These are phyloP conservation scores for Galeopsomyia nigrocyanea DNA, from an alignment of 2,888 invertebrate species.

Conservation along the genomic window DNA sequence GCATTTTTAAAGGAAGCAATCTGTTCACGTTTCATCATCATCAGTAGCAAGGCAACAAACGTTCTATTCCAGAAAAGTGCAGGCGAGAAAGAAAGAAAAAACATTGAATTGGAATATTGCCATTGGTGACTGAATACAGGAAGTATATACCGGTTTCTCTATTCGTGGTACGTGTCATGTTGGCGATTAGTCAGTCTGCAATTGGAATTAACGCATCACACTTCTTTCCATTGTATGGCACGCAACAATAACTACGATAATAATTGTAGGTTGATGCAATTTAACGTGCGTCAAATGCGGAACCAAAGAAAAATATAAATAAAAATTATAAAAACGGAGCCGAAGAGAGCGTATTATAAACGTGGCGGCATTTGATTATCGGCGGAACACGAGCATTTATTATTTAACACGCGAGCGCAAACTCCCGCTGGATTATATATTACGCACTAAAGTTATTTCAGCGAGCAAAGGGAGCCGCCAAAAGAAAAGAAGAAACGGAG, in stretches of 20 bases:
- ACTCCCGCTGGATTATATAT: conserved; percentile 18
- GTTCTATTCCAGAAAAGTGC: too few relatives aligned
- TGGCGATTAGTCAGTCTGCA: too few relatives aligned
- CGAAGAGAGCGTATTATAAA: not conserved
- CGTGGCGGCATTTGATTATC: conserved; percentile 51
- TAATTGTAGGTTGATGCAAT: conserved; percentile 13
- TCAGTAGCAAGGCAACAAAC: too few relatives aligned
- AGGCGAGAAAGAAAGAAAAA: too few relatives aligned
- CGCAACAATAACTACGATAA: conserved; percentile 11
- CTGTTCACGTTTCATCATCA: too few relatives aligned
- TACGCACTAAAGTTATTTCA: conserved; percentile 20
- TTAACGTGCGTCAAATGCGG: conserved; percentile 3
- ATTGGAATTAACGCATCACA: not conserved
- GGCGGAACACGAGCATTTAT: conserved; percentile 27
- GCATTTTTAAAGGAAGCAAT: too few relatives aligned
- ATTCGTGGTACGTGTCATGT: too few relatives aligned
- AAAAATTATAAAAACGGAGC: too few relatives aligned
- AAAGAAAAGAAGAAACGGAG: conserved; percentile 3
- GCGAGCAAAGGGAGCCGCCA: conserved; percentile 15
- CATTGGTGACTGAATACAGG: too few relatives aligned
- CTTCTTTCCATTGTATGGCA: not conserved
- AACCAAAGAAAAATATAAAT: conserved; percentile 14
- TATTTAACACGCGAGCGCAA: not conserved
- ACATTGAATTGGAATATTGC: too few relatives aligned
- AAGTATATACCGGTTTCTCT: too few relatives aligned